Evolutionary conservation across 2,888 invertebrate genomes (phyloP).

Genomic region (Gasteruption jaculator): DNA sequence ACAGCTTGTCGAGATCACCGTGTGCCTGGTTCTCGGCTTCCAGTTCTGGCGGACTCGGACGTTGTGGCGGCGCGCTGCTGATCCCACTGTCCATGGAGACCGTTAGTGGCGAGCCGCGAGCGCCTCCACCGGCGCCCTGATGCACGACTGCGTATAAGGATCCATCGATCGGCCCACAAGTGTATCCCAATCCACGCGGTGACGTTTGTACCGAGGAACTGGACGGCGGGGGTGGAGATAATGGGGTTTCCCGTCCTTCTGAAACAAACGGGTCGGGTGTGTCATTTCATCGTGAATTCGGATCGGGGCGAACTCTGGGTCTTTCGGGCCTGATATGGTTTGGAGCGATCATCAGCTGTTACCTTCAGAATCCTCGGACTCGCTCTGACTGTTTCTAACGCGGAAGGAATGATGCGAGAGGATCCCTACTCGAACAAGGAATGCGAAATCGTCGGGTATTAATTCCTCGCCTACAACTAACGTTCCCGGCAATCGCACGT

Average conservation of each 20-base stretch:
- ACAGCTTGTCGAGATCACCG: conserved; percentile 77
- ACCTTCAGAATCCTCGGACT: too few relatives aligned
- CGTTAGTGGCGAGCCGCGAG: conserved; percentile 69
- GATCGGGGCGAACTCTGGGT: too few relatives aligned
- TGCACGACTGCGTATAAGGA: conserved; percentile 73
- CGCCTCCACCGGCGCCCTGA: conserved; percentile 48
- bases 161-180: conserved; percentile 83
- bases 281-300: too few relatives aligned
- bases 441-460: too few relatives aligned
- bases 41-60: conserved; percentile 46
- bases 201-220: conserved; percentile 53
- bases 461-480: too few relatives aligned
- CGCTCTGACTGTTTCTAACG: too few relatives aligned
- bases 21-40: conserved; percentile 52
- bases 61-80: conserved; percentile 59
- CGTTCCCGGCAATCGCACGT: too few relatives aligned
- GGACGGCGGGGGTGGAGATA: conserved; percentile 47
- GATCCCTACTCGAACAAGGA: too few relatives aligned
- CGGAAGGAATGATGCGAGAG: too few relatives aligned
- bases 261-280: conserved; percentile 39
- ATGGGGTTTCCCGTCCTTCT: conserved; percentile 60
- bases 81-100: conserved; percentile 91
- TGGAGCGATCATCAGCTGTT: too few relatives aligned
- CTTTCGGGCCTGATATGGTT: too few relatives aligned
- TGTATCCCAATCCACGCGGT: conserved; percentile 58